phyloP scores from a whole-genome alignment of 2,797 vertebrate genomes.

The Vespertilio murinus region DNA sequence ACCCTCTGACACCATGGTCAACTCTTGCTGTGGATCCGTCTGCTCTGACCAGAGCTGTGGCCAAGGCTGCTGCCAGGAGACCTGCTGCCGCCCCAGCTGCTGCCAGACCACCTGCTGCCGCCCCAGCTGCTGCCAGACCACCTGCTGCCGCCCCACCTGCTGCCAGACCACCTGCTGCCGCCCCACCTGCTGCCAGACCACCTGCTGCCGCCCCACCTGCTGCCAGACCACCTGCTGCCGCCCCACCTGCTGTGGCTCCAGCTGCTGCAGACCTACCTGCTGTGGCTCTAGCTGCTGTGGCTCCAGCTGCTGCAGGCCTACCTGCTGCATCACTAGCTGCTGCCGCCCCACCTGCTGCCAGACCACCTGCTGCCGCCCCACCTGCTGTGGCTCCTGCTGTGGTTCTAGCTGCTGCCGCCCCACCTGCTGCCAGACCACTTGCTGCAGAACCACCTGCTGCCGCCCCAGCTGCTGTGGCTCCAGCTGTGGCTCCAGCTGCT shows the following conservation, averaged over 20 bases:
- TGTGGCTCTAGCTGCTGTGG: not conserved
- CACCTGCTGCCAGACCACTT: not conserved
- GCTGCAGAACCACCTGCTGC: not conserved
- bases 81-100: not conserved
- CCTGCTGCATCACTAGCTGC: not conserved
- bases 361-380: not conserved
- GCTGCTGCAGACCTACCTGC: not conserved
- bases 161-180: not conserved
- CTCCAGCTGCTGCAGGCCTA: not conserved
- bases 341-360: not conserved
- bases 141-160: not conserved
- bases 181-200: not conserved
- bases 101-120: not conserved
- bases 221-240: too few species aligned
- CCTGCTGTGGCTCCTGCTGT: not conserved
- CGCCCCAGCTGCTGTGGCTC: not conserved
- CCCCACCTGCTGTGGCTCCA: not conserved
- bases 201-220: too few species aligned
- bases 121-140: not conserved
- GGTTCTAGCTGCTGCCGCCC: not conserved
- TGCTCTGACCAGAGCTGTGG: slow-evolving; percentile 25
- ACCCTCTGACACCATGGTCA: slow-evolving; percentile 55
- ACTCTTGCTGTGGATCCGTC: slow-evolving; percentile 9
- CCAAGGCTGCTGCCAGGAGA: not conserved
- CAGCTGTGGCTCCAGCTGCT: not conserved